Evolutionary conservation across 2,888 invertebrate species (phyloP), one percentile per base, ranked within the genome.

Genomic region (Eulithis prunata): DNA sequence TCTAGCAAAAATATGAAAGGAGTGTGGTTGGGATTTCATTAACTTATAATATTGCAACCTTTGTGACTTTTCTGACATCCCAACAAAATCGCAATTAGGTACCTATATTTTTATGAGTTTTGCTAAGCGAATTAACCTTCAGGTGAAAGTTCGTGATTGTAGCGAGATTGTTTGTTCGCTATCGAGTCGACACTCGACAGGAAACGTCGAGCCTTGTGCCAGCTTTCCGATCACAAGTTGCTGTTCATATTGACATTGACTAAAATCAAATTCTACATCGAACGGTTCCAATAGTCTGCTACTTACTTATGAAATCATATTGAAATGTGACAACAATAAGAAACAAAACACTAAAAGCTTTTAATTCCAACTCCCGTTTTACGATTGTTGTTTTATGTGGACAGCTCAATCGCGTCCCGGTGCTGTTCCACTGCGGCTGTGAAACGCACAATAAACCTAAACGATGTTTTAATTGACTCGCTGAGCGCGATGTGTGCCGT

Each of bases 331-430:
- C 56, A 45, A 43, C 55, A 56, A 21, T 21, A 5, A 21, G 45
- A 57, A 13, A 57, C 36, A 10, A 57, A 21, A 46, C n/a, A 57
- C 28, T 12, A 57, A 47, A 47, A 13, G 57, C 36, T 57, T 57
- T 36, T 47, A 36, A 47, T 46, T 57, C 32, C 47, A 13, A 28
- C 54, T 54, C 46, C 5, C 32, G 32, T 46, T 57, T 46, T 47
- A 57, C 46, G 57, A 57, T 36, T 32, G 56, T 32, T 47, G 13
- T 46, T 32, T 47, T n/a, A 32, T 8, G 46, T 13, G 57, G 32
- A 46, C 56, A 56, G 14, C 46, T 57, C 47, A 57, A 57, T 57
- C 57, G 32, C n/a, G 12, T n/a, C n/a, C 21, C 28, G 12, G 56
- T 45, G 4, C 45, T 4, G 41, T 55, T 43, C 43, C 43, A 21